Conservation (phyloP, 2,797 vertebrate species). For the Centroberyx gerrardi region DNA sequence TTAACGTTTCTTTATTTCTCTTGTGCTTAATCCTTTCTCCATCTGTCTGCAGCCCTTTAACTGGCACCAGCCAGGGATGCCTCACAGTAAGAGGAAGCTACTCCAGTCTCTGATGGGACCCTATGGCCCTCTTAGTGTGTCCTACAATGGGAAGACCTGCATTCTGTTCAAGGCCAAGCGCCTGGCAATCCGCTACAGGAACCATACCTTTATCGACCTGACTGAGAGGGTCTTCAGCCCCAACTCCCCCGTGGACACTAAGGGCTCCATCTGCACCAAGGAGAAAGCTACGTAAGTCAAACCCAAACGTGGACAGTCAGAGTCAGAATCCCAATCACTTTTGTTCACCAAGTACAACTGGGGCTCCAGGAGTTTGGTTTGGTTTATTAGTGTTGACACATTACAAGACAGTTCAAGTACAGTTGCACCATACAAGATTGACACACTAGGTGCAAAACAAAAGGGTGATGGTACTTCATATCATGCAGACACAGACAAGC, state of each 20-base stretch:
- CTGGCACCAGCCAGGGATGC: constrained; percentile 84
- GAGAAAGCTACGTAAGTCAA: constrained; percentile 91
- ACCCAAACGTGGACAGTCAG: neutral
- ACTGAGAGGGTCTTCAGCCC: constrained; percentile 90
- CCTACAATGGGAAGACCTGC: constrained; percentile 90
- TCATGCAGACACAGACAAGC: too few species aligned
- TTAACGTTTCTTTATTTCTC: constrained; percentile 13
- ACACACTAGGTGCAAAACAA: too few species aligned
- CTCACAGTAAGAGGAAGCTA: constrained; percentile 84
- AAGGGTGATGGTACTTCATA: too few species aligned
- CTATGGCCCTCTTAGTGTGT: constrained; percentile 89
- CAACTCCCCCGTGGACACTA: constrained; percentile 88
- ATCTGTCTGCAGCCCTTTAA: constrained; percentile 81
- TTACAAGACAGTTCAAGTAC: too few species aligned
- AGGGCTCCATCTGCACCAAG: constrained; percentile 92
- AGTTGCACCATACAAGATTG: too few species aligned
- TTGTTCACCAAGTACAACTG: neutral
- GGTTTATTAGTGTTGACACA: too few species aligned
- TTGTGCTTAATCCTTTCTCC: constrained; percentile 13
- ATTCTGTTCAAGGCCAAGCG: constrained; percentile 96
- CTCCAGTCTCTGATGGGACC: constrained; percentile 86
- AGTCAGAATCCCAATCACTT: neutral
- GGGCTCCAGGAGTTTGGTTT: neutral
- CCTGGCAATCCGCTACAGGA: constrained; percentile 92
- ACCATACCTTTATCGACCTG: constrained; percentile 93